A percentile compares a stretch with the other conserved stretches of the same genome.
These are phyloP conservation scores for Knipowitschia caucasica DNA, from an alignment of 2,797 vertebrate genomes.

Conservation along the genomic window DNA sequence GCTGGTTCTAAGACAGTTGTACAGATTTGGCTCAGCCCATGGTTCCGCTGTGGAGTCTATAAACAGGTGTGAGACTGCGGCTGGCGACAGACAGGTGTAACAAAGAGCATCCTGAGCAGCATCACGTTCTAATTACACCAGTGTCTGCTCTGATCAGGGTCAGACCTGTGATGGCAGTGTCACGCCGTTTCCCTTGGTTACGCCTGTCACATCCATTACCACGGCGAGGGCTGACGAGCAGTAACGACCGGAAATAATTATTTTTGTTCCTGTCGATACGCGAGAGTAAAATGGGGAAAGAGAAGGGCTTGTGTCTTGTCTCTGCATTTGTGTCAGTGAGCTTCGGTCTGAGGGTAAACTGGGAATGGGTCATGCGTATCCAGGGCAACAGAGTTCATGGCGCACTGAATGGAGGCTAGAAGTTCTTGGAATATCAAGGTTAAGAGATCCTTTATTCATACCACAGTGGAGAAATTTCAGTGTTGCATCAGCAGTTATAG, in stretches of 20 bases:
- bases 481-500: too few relatives aligned
- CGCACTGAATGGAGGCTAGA: too few relatives aligned
- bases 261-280: constrained; percentile 25
- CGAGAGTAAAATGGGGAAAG: constrained; percentile 72
- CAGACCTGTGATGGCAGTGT: constrained; percentile 45
- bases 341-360: constrained; percentile 37
- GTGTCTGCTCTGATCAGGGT: constrained; percentile 63
- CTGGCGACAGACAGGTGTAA: constrained; percentile 50
- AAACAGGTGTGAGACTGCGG: constrained; percentile 25
- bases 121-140: constrained; percentile 64
- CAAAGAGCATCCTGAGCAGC: constrained; percentile 36
- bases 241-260: constrained; percentile 43
- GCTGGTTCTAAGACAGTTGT: constrained; percentile 1
- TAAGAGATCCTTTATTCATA: too few relatives aligned
- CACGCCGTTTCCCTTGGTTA: constrained; percentile 57
- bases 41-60: neutral
- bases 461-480: too few relatives aligned
- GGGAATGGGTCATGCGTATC: constrained; percentile 43
- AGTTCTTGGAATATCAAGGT: constrained; percentile 31
- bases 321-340: constrained; percentile 53
- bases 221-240: constrained; percentile 49
- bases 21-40: neutral
- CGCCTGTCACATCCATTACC: constrained; percentile 68
- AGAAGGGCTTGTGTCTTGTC: constrained; percentile 56
- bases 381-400: too few relatives aligned